phyloP scores from a whole-genome alignment of 2,797 vertebrate species.

The Tarsius wallacei region DNA sequence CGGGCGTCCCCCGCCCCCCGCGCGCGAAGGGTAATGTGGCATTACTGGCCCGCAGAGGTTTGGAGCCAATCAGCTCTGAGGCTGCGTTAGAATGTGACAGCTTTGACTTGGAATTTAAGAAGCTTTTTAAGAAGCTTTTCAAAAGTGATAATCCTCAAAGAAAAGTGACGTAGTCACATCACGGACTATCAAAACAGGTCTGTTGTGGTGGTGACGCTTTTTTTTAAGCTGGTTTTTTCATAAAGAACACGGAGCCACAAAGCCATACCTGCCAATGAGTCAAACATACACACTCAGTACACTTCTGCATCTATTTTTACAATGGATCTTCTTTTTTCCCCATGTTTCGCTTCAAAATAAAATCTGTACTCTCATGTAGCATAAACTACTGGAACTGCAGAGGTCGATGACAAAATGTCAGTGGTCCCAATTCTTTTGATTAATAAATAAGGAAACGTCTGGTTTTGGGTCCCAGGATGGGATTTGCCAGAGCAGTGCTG shows the following conservation, averaged over 20 bases:
- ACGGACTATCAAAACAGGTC: conserved; percentile 29
- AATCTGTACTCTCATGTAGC: neutral
- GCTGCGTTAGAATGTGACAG: conserved; percentile 40
- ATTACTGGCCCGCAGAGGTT: conserved; percentile 37
- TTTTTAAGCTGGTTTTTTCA: neutral
- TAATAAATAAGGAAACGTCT: neutral
- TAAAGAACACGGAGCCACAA: conserved; percentile 10
- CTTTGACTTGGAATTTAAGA: conserved; percentile 68
- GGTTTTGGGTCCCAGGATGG: neutral
- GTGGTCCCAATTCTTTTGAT: neutral
- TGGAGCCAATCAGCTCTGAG: conserved; percentile 3
- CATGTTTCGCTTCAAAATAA: neutral
- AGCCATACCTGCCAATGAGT: conserved; percentile 44
- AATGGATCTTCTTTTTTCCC: neutral
- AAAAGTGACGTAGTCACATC: neutral
- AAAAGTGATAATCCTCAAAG: neutral
- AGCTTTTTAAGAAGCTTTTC: conserved; percentile 37
- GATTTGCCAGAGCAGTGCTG: neutral
- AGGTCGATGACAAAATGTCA: neutral
- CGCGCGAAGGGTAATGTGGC: neutral
- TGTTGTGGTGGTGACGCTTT: neutral
- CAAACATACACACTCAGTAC: conserved; percentile 12
- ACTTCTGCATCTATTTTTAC: conserved; percentile 13
- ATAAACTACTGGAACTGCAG: neutral
- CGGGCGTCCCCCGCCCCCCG: too few species aligned